Evolutionary conservation across 2,797 vertebrate genomes (phyloP), one percentile per base, ranked within the genome.

Genomic region (Sebastes nivosus): DNA sequence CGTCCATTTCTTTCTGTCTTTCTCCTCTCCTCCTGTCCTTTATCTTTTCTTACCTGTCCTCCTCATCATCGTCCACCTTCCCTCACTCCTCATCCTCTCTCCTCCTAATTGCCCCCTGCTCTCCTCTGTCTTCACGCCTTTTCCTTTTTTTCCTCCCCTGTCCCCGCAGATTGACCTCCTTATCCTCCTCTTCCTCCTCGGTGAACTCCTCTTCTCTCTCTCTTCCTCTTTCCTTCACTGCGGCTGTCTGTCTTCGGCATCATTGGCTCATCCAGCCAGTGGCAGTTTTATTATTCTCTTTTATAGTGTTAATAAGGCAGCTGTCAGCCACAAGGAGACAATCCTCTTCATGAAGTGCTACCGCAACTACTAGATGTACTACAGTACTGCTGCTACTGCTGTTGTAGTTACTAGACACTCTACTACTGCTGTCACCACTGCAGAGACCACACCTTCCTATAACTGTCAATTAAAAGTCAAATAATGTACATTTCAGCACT

Each of bases 261-360:
- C 72, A 5, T n/a, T 72, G 57, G 50, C 77, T 87, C 82, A 71
- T 81, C 74, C 52, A 80, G 42, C 72, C 81, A 27, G 27, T 65
- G 82, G 79, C 82, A 85, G 60, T 75, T 83, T 84, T 88, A 84
- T 87, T 80, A 86, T 90, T 89, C 77, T 80, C 86, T 82, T 90
- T 88, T 59, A 86, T 88, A 59, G 66, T 75, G 79, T 81, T 92
- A 90, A 89, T 91, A 87, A 84, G 90, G 78, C 81, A 85, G 76
- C 88, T 89, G 90, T 87, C 81, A 81, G 78, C 74, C 57, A 75
- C 76, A 71, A 66, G 73, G 83, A 79, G 80, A 85, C 80, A 65
- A 64, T 84, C 74, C 69, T 36, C 72, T 70, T 16, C 69, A 76
- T 38, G 67, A 82, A 77, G 85, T 1, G 9, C 63, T 55, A 36